Base-by-base conservation (phyloP, 2,797 vertebrate genomes). In the Spinus pinus region DNA sequence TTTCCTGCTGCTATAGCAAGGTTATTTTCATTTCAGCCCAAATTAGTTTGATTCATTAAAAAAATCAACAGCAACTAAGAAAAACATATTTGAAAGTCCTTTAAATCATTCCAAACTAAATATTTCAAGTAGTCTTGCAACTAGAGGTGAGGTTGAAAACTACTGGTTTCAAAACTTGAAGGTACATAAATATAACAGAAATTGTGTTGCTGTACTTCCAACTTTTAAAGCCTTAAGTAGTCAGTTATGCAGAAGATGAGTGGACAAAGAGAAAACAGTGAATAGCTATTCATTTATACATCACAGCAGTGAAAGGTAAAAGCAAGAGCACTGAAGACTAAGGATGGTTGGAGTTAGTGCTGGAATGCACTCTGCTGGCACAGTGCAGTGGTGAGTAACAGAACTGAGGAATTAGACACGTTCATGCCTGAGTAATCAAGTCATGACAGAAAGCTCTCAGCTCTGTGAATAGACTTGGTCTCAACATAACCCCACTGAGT, bases 351-450 rank as follows among this genome's bases (percentile, higher is more conserved):
- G 19, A 74, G 81, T 60, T 10, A 28, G 56, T 10, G 30, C 1
- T 90, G 91, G 94, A 96, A 93, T 64, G 80, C n/a, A 24, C 85
- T 83, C 87, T 72, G 80, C 89, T 94, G 94, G 94, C 89, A 94
- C 69, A 47, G 89, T 0, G 0, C 0, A 0, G 25, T 5, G 42
- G 90, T 86, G 91, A 96, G 85, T 95, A 96, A 96, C 91, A 62
- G 53, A 75, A 56, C 17, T 0, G 62, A 92, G 80, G 92, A 95
- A 97, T 80, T 84, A 75, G 70, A 94, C 77, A 93, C 28, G 18
- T 90, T 97, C 93, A 77, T 96, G 96, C 87, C 73, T 90, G 85
- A 88, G 91, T 71, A 95, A 84, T 75, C 93, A 93, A 91, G 91
- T 96, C 95, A 97, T 91, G 88, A 95, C 81, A 93, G 60, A 91